Conservation (phyloP, 1,140 invertebrate genomes). For the Vanessa tameamea region DNA sequence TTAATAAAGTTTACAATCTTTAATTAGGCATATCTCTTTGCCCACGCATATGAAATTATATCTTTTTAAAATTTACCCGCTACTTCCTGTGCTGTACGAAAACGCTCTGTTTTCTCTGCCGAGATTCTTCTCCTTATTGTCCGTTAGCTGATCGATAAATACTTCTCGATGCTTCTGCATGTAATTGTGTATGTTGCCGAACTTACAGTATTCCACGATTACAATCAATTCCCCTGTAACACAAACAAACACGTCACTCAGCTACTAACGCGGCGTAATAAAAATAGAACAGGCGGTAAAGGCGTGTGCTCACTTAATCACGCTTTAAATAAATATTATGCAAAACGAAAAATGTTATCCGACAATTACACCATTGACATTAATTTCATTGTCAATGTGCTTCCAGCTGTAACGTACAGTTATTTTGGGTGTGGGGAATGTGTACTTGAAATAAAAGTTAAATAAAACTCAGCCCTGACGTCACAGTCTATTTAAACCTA, state of each 20-base stretch:
- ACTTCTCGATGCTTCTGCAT: slow-evolving; percentile 87
- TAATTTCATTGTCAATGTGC: background rate
- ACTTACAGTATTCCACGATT: slow-evolving; percentile 96
- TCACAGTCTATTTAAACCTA: too few species aligned
- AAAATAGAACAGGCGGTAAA: slow-evolving; percentile 29
- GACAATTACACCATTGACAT: background rate
- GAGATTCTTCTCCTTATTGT: slow-evolving; percentile 85
- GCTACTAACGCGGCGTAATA: slow-evolving; percentile 24
- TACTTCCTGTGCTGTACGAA: slow-evolving; percentile 80
- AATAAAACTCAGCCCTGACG: background rate
- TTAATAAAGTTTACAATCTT: too few species aligned
- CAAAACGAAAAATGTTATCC: background rate
- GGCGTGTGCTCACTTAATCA: background rate
- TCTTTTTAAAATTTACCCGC: slow-evolving; percentile 59
- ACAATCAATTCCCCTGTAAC: slow-evolving; percentile 91
- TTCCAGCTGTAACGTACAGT: background rate
- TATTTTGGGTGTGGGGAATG: background rate
- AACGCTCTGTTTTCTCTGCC: slow-evolving; percentile 81
- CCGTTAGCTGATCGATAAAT: slow-evolving; percentile 91
- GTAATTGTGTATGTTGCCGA: slow-evolving; percentile 94
- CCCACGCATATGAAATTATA: too few species aligned
- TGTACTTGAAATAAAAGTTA: too few species aligned
- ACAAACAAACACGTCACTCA: slow-evolving; percentile 24
- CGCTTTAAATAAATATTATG: background rate
- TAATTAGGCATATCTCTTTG: too few species aligned